Evolutionary conservation across 1,140 invertebrate species (phyloP), one percentile per base, ranked within the genome.

Genomic region (Leptinotarsa defecta): DNA sequence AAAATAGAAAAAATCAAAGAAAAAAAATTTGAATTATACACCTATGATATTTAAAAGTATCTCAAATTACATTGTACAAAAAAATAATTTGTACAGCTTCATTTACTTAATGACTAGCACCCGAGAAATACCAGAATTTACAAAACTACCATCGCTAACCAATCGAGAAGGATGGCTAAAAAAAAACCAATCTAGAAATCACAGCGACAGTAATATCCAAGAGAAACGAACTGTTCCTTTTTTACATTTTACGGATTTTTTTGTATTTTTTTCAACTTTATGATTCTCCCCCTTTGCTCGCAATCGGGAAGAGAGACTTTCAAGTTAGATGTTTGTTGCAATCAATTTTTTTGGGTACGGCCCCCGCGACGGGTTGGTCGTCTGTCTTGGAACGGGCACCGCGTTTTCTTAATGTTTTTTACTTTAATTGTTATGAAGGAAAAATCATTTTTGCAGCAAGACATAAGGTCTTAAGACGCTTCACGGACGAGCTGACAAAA

Each of bases 391-490:
- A 74, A 57, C 77, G 74, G 77, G 76, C 75, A 75, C 81, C 83
- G 82, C 72, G 80, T 83, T 84, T 83, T 83, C 27, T 57, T 22
- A 19, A 20, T 76, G 71, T 77, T 79, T 85, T 79, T 82, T 78
- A 72, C 77, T 75, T 79, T 80, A 74, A 79, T 76, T 82, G 81
- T 85, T 84, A 83, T 79, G 78, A 83, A 81, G 76, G 80, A 82
- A 83, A 82, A 83, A 83, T 82, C 76, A 78, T 74, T 43, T 43
- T 80, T 76, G 83, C 82, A 85, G 83, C 81, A 79, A 85, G 84
- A 85, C 84, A 83, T 82, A 84, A 82, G 83, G 81, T 85, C 81
- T 81, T 81, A 85, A 85, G 84, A 83, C 84, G 83, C 83, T 85
- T 85, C 83, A 84, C 80, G 76, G 77, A 78, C 81, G 78, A 75